phyloP scores from a whole-genome alignment of 2,888 invertebrate species.

The Pandemis cinnamomeana region DNA sequence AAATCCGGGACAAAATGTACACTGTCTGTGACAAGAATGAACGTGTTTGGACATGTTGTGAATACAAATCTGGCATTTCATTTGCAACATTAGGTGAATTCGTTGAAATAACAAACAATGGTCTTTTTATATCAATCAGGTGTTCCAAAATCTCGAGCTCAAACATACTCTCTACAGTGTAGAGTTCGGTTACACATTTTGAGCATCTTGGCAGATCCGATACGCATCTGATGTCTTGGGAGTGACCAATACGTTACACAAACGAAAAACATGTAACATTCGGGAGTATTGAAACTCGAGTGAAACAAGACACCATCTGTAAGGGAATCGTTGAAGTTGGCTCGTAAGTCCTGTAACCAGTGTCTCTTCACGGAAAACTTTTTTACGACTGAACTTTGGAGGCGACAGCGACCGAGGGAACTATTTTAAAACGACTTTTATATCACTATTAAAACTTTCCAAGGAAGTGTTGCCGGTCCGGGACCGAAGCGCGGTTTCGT shows the following conservation, averaged over 20 bases:
- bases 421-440: slow-evolving; percentile 73
- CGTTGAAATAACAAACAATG: neutral
- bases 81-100: slow-evolving; percentile 13
- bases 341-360: slow-evolving; percentile 46
- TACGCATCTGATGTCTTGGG: neutral
- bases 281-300: slow-evolving; percentile 23
- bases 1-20: slow-evolving; percentile 42
- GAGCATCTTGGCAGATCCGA: neutral
- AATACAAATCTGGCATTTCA: slow-evolving; percentile 21
- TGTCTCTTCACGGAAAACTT: slow-evolving; percentile 56
- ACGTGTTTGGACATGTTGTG: slow-evolving; percentile 51
- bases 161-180: neutral
- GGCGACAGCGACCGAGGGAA: slow-evolving; percentile 50
- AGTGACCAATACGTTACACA: slow-evolving; percentile 3
- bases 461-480: slow-evolving; percentile 47
- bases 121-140: neutral
- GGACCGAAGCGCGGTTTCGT: slow-evolving; percentile 46
- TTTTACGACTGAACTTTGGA: slow-evolving; percentile 61
- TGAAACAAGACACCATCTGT: slow-evolving; percentile 36
- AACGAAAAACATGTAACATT: slow-evolving; percentile 5
- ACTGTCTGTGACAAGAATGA: slow-evolving; percentile 44
- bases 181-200: neutral
- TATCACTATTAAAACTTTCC: slow-evolving; percentile 67
- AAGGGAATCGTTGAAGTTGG: slow-evolving; percentile 21
- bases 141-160: neutral